Conservation (phyloP, 2,888 invertebrate species). For the Buathra laborator region DNA sequence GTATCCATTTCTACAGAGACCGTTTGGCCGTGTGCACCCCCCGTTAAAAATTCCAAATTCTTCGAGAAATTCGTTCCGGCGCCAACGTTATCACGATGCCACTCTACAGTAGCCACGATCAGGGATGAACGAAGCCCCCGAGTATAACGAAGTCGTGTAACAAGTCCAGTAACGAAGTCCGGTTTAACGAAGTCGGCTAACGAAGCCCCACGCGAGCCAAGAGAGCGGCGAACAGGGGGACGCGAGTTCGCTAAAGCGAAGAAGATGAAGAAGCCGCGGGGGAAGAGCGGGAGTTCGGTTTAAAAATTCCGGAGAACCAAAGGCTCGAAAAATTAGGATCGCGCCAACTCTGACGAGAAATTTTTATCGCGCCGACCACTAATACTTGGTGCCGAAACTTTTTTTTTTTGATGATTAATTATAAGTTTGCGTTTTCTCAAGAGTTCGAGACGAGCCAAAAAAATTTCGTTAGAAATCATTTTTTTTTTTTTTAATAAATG, state of each 20-base stretch:
- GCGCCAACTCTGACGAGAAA: conserved; percentile 38
- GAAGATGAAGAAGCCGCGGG: conserved; percentile 25
- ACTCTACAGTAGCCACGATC: neutral
- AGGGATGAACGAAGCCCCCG: conserved; percentile 24
- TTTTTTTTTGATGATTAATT: conserved; percentile 51
- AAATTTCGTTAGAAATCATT: neutral
- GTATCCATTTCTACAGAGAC: neutral
- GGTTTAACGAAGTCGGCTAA: conserved; percentile 66
- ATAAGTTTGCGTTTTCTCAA: conserved; percentile 46
- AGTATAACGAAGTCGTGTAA: conserved; percentile 61
- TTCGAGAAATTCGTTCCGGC: conserved; percentile 52
- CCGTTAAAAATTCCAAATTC: conserved; percentile 60
- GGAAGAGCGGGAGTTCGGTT: neutral
- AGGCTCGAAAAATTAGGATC: conserved; percentile 64
- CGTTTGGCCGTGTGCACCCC: neutral
- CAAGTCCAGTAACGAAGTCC: conserved; percentile 66
- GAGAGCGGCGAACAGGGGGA: conserved; percentile 17
- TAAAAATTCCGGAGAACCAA: conserved; percentile 56
- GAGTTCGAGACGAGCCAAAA: neutral
- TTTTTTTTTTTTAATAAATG: neutral
- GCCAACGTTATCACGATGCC: conserved; percentile 28
- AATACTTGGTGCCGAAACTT: conserved; percentile 6
- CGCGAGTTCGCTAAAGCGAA: conserved; percentile 7
- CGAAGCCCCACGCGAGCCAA: conserved; percentile 57
- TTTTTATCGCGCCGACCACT: conserved; percentile 46